Evolutionary conservation across 2,888 invertebrate species (phyloP).

Genomic region (Panzeria rudis): DNA sequence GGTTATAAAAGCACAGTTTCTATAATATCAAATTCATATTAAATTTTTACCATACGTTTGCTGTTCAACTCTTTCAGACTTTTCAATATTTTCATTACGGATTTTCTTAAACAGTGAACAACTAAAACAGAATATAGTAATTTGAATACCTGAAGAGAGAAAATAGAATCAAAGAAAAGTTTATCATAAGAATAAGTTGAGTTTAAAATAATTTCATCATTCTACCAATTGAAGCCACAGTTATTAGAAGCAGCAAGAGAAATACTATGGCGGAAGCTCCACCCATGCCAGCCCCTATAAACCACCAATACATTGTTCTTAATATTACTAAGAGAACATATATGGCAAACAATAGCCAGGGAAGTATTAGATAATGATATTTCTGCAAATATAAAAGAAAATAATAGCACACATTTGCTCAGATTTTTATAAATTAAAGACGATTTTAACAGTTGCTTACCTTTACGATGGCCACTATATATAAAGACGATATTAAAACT

Average conservation of each 20-base stretch:
- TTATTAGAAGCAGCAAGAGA: background rate
- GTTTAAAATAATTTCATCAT: background rate
- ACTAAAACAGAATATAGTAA: slow-evolving; percentile 23
- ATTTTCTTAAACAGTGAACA: slow-evolving; percentile 18
- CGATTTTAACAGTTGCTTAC: too few species aligned
- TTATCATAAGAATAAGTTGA: background rate
- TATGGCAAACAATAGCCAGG: slow-evolving; percentile 12
- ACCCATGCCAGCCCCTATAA: background rate
- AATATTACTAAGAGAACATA: background rate
- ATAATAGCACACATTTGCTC: background rate
- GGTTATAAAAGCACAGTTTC: background rate
- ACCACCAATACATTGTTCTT: background rate
- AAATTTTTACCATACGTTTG: background rate
- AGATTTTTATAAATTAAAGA: too few species aligned
- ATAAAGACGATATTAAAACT: slow-evolving; percentile 4
- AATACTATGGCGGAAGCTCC: background rate
- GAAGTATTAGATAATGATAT: slow-evolving; percentile 13
- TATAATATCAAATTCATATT: background rate
- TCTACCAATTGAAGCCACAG: background rate
- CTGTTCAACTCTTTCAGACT: background rate
- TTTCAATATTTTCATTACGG: slow-evolving; percentile 13
- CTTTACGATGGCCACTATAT: slow-evolving; percentile 28
- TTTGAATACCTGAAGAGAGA: background rate
- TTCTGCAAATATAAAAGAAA: background rate
- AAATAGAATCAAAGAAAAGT: background rate